Conservation (phyloP, 1,140 invertebrate genomes). For the Drosophila guanche region DNA sequence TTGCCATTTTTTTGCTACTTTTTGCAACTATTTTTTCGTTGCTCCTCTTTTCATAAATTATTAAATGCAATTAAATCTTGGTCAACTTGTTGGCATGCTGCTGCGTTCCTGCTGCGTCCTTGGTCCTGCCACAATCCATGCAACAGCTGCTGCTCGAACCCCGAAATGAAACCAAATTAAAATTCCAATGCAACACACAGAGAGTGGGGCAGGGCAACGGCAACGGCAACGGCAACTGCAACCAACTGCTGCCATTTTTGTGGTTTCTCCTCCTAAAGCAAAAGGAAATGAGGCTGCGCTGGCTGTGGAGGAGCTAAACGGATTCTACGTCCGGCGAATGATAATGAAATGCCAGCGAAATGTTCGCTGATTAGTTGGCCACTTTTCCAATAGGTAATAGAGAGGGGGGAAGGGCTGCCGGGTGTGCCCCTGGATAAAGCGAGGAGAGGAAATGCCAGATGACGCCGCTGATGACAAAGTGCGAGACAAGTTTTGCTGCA, state of each 20-base stretch:
- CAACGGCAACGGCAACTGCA: slow-evolving; percentile 3
- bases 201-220: slow-evolving; percentile 8
- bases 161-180: slow-evolving; percentile 73
- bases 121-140: slow-evolving; percentile 22
- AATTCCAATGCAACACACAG: slow-evolving; percentile 67
- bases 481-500: slow-evolving; percentile 38
- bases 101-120: slow-evolving; percentile 19
- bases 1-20: slow-evolving; percentile 1
- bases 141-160: slow-evolving; percentile 64
- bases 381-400: slow-evolving; percentile 51
- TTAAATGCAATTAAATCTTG: slow-evolving; percentile 81
- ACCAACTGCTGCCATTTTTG: slow-evolving; percentile 44
- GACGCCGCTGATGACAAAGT: slow-evolving; percentile 65
- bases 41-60: slow-evolving; percentile 64
- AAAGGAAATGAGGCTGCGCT: not conserved
- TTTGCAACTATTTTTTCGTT: too few relatives aligned
- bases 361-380: slow-evolving; percentile 69
- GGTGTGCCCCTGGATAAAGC: not conserved
- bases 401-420: too few relatives aligned
- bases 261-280: slow-evolving; percentile 12
- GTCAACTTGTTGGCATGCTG: slow-evolving; percentile 66
- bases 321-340: slow-evolving; percentile 49
- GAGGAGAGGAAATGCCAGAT: slow-evolving; percentile 24
- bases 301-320: slow-evolving; percentile 38
- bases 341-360: slow-evolving; percentile 61